Conservation (phyloP, 2,888 invertebrate genomes). For the Euproctis similis region DNA sequence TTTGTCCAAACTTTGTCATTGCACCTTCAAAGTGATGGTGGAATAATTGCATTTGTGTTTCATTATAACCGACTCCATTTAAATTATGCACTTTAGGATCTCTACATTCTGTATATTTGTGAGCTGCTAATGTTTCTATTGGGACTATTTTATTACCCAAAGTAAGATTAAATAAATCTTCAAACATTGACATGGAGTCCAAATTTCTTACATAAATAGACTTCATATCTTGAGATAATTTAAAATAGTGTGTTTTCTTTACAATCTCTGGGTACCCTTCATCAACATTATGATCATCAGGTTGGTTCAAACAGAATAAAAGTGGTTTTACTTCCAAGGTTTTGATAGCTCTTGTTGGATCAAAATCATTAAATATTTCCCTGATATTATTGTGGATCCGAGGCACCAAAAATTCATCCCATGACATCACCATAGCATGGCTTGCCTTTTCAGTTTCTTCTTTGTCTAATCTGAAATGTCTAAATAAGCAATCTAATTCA, state of each 20-base stretch:
- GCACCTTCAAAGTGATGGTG: constrained; percentile 70
- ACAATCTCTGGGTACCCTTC: constrained; percentile 56
- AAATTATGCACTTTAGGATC: constrained; percentile 50
- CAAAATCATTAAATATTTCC: constrained; percentile 70
- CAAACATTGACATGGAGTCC: constrained; percentile 60
- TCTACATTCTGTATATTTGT: constrained; percentile 67
- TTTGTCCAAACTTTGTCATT: constrained; percentile 66
- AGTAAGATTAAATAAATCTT: constrained; percentile 53
- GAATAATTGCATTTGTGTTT: constrained; percentile 63
- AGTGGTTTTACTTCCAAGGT: constrained; percentile 47
- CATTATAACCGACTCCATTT: constrained; percentile 51
- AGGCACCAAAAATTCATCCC: constrained; percentile 81
- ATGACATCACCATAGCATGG: constrained; percentile 73
- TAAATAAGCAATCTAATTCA: constrained; percentile 79
- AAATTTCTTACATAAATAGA: constrained; percentile 54
- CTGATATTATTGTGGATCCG: constrained; percentile 72
- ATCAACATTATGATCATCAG: constrained; percentile 61
- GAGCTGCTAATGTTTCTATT: constrained; percentile 51
- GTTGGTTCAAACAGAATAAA: constrained; percentile 63
- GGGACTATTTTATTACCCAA: constrained; percentile 40
- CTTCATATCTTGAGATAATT: constrained; percentile 39
- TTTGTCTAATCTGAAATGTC: constrained; percentile 73
- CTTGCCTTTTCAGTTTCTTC: constrained; percentile 65
- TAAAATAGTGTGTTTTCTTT: constrained; percentile 65
- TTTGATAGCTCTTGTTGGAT: constrained; percentile 52